Percentiles rank a stretch among this genome's conserved stretches.
Conservation (phyloP, 2,113 vertebrate genomes). For the Ellobius talpinus region DNA sequence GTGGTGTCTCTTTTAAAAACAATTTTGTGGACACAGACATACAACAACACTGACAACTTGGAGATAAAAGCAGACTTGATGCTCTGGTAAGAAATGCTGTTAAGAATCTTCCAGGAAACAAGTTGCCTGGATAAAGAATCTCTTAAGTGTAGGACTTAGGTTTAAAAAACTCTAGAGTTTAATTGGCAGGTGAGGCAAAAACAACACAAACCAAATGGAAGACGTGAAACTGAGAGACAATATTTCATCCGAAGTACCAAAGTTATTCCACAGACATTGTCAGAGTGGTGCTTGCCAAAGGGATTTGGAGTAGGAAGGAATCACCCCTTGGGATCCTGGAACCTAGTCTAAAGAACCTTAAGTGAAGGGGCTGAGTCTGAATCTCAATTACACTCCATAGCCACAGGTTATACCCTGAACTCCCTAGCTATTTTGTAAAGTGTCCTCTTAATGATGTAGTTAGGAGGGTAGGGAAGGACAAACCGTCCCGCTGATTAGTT, state of each 20-base stretch:
- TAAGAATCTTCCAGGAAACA: constrained; percentile 20
- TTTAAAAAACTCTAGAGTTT: constrained; percentile 23
- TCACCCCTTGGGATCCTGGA: constrained; percentile 60
- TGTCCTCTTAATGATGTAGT: constrained; percentile 38
- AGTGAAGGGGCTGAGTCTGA: constrained; percentile 57
- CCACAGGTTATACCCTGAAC: constrained; percentile 23
- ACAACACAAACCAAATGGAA: constrained; percentile 9
- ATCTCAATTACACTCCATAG: constrained; percentile 65
- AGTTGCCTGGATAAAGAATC: constrained; percentile 49
- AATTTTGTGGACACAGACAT: constrained; percentile 11
- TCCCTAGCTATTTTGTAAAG: constrained; percentile 59
- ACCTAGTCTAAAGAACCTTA: constrained; percentile 67
- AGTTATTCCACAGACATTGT: neutral
- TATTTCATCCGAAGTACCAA: constrained; percentile 24
- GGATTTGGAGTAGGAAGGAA: constrained; percentile 65
- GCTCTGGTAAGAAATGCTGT: neutral
- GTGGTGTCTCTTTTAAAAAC: neutral
- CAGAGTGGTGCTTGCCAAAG: constrained; percentile 16
- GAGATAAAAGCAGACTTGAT: neutral
- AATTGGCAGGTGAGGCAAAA: constrained; percentile 11
- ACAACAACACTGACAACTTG: neutral
- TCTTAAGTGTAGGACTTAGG: neutral
- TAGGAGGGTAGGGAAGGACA: neutral
- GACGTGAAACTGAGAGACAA: neutral
- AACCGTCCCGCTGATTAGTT: constrained; percentile 24